Percentiles rank a stretch among this genome's conserved stretches.
phyloP scores from a whole-genome alignment of 1,140 invertebrate genomes.

The Heterodera carotae region DNA sequence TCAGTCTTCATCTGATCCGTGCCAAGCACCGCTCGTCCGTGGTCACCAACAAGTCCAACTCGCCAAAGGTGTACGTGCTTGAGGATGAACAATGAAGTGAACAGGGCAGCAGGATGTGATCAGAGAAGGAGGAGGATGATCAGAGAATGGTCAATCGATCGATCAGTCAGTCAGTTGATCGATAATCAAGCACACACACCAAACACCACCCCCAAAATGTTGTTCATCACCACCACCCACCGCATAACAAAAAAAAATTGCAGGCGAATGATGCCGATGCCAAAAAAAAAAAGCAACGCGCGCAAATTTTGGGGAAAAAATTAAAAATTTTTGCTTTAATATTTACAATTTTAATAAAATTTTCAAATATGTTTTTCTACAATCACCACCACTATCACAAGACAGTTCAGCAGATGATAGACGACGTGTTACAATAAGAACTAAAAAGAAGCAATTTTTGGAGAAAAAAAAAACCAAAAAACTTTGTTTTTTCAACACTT shows the following conservation, averaged over 20 bases:
- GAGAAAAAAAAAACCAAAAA: too few species aligned
- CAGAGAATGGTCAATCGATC: not conserved
- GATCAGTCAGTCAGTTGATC: not conserved
- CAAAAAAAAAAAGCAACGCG: not conserved
- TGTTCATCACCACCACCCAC: too few species aligned
- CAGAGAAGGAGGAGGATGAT: not conserved
- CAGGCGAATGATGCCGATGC: not conserved
- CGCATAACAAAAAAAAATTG: too few species aligned
- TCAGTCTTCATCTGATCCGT: conserved; percentile 83
- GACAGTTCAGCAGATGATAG: too few species aligned
- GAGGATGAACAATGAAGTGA: conserved; percentile 43
- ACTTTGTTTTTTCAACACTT: too few species aligned
- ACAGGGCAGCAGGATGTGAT: too few species aligned
- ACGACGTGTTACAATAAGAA: too few species aligned
- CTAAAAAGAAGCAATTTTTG: too few species aligned
- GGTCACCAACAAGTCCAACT: conserved; percentile 63
- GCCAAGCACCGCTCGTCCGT: conserved; percentile 78
- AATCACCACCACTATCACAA: too few species aligned
- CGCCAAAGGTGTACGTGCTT: conserved; percentile 55
- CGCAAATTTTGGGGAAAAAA: not conserved
- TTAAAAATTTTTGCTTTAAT: not conserved
- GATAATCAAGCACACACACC: not conserved
- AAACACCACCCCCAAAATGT: too few species aligned
- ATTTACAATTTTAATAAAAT: not conserved
- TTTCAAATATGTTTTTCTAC: too few species aligned